These are phyloP conservation scores for Dendroctonus ponderosae DNA, from an alignment of 1,140 invertebrate genomes.

Conservation along the genomic window DNA sequence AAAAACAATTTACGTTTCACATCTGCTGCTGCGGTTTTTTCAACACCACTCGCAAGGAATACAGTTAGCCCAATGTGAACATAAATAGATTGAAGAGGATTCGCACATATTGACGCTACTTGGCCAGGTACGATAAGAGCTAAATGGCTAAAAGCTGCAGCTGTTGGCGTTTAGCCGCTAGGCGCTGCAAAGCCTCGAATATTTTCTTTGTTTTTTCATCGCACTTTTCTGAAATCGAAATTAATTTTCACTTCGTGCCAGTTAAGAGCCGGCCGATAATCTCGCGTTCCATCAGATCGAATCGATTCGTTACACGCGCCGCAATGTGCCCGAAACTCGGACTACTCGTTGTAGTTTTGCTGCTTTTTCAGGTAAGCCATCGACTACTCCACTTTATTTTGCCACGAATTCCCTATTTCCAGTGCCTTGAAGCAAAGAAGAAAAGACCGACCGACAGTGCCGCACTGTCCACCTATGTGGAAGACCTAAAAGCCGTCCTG, in stretches of 20 bases:
- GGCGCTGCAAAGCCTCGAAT: too few species aligned
- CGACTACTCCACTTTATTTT: not conserved
- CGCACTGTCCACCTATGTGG: not conserved
- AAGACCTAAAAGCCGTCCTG: not conserved
- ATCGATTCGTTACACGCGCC: too few species aligned
- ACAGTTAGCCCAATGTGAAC: not conserved
- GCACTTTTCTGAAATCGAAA: too few species aligned
- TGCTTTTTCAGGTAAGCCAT: not conserved
- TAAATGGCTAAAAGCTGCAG: too few species aligned
- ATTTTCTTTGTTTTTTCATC: too few species aligned
- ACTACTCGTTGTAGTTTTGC: not conserved
- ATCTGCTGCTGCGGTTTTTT: conserved; percentile 2
- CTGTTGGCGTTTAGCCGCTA: too few species aligned
- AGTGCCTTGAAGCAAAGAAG: conserved; percentile 5
- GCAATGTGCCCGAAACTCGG: too few species aligned
- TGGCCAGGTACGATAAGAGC: too few species aligned
- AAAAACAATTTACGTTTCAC: conserved; percentile 1
- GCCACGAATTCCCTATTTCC: not conserved
- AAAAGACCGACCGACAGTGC: conserved; percentile 2
- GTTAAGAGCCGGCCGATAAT: too few species aligned
- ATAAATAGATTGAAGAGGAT: too few species aligned
- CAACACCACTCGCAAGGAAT: not conserved
- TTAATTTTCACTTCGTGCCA: too few species aligned
- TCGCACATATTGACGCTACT: not conserved
- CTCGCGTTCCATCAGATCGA: too few species aligned